Evolutionary conservation across 1,140 invertebrate species (phyloP), one percentile per base, ranked within the genome.

Genomic region (Lucilia sericata): DNA sequence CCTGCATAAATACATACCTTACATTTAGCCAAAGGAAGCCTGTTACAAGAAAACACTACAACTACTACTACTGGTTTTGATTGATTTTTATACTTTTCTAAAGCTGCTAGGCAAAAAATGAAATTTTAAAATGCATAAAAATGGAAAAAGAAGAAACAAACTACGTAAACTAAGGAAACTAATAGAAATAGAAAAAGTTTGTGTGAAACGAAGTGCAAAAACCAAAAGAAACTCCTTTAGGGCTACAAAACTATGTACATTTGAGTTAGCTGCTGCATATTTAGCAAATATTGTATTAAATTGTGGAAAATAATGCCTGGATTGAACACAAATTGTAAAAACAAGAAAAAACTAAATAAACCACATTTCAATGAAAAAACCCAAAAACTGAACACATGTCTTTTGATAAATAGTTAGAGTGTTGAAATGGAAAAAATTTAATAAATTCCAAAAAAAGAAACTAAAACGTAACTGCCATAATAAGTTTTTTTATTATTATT

Each of bases 41-140:
- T 60, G 55, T 4, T n/a, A n/a, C 7, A 7, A n/a, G 14, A 60
- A 60, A 60, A 60, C 3, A 17, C 5, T n/a, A 60, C 14, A n/a
- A 60, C 55, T n/a, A n/a, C 55, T n/a, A n/a, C 55, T 60, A 14
- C 14, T 60, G 55, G 55, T 60, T 60, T 60, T 60, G 55, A 60
- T 60, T 60, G 55, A 60, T 60, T 60, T n/a, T 60, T 60, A 17
- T 60, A 60, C 55, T 60, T 60, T 60, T 60, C n/a, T 17, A 60
- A 60, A 60, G n/a, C 14, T 17, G 14, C 55, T 14, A n/a, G 55
- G 14, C 5, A 17, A 60, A 60, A 60, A 60, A 60, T 17, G 51
- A n/a, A 14, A 60, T 60, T 60, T 60, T 60, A 17, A 60, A 60
- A 17, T 7, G 14, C 14, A 17, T n/a, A 60, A 14, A n/a, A 60